Evolutionary conservation across 2,113 vertebrate species (phyloP).

Genomic region (Progne subis): DNA sequence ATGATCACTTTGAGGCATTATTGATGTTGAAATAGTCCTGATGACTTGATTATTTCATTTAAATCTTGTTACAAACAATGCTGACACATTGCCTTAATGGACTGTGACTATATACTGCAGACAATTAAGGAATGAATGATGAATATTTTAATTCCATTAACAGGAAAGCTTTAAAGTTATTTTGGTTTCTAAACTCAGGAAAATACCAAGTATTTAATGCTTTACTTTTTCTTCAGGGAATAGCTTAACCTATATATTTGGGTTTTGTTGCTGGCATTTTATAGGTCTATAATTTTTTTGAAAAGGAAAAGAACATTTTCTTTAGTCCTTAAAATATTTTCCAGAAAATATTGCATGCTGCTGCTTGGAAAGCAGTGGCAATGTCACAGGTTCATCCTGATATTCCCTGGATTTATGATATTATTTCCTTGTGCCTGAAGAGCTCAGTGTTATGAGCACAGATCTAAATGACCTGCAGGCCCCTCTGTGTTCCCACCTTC

Average conservation of each 20-base stretch:
- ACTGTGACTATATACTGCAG: conserved; percentile 19
- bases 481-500: neutral
- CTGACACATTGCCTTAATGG: conserved; percentile 42
- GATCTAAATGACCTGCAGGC: neutral
- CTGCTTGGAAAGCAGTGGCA: neutral
- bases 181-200: neutral
- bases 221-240: neutral
- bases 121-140: conserved; percentile 18
- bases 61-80: conserved; percentile 47
- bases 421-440: neutral
- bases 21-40: conserved; percentile 50
- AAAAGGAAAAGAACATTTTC: neutral
- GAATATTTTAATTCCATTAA: conserved; percentile 25
- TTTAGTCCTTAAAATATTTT: neutral
- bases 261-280: neutral
- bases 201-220: neutral
- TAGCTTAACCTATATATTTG: neutral
- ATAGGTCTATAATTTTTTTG: neutral
- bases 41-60: conserved; percentile 57
- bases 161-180: neutral
- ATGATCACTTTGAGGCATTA: conserved; percentile 42
- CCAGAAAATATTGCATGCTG: neutral
- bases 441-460: neutral
- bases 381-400: neutral
- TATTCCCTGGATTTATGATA: neutral